A percentile compares a stretch with the other conserved stretches of the same genome.
phyloP scores from a whole-genome alignment of 2,113 vertebrate species.

The Sprattus sprattus region DNA sequence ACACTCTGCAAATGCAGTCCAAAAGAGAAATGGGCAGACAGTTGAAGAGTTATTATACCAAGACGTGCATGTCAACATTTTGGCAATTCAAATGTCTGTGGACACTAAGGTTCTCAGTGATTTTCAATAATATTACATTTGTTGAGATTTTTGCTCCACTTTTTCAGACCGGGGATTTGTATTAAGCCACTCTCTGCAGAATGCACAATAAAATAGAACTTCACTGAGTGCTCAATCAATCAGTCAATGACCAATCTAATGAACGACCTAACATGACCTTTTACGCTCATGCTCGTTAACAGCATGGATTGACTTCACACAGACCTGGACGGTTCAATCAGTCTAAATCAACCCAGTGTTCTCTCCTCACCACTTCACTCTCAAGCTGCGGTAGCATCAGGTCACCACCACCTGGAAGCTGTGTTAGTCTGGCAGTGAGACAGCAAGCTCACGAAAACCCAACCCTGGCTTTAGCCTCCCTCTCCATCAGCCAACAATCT shows the following conservation, averaged over 20 bases:
- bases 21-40: neutral
- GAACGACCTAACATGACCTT: conserved; percentile 1
- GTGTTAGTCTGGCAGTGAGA: neutral
- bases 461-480: neutral
- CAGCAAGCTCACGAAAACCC: neutral
- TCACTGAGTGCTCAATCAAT: neutral
- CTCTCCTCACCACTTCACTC: neutral
- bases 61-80: neutral
- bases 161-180: neutral
- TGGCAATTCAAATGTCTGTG: neutral
- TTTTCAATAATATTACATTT: neutral
- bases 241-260: neutral
- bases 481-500: neutral
- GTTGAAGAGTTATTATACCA: neutral
- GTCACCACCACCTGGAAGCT: neutral
- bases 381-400: neutral
- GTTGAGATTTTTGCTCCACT: neutral
- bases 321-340: neutral
- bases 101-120: neutral
- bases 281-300: neutral
- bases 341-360: neutral
- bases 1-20: neutral
- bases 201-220: neutral
- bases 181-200: neutral
- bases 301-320: neutral